Percentiles rank a stretch among this genome's conserved stretches.
Conservation (phyloP, 1,140 invertebrate genomes). For the Catajapyx aquilonaris region DNA sequence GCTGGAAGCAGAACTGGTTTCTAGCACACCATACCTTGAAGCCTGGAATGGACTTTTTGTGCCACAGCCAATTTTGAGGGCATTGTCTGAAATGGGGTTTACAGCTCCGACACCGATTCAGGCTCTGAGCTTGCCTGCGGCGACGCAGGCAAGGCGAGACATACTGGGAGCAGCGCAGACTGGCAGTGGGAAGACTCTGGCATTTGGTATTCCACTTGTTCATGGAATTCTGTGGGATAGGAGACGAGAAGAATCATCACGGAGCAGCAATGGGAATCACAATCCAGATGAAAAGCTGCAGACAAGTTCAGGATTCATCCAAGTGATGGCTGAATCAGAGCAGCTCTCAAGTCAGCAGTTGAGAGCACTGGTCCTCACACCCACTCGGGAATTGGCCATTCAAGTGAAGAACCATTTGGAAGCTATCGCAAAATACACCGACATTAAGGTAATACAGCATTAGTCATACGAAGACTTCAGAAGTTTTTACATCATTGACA, state of each 20-base stretch:
- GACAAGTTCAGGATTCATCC: constrained; percentile 31
- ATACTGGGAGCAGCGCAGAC: constrained; percentile 92
- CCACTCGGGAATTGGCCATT: constrained; percentile 85
- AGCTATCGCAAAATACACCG: constrained; percentile 58
- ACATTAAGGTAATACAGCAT: constrained; percentile 28
- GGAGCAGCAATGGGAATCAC: constrained; percentile 11
- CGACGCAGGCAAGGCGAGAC: constrained; percentile 65
- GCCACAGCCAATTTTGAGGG: constrained; percentile 43
- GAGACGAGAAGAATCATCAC: constrained; percentile 15
- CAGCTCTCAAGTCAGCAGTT: constrained; percentile 17
- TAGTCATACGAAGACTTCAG: too few species aligned
- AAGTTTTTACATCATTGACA: too few species aligned
- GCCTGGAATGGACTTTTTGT: constrained; percentile 50
- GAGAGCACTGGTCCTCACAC: constrained; percentile 72
- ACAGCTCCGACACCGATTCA: constrained; percentile 63
- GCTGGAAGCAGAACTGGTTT: too few species aligned
- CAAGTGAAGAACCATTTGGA: constrained; percentile 76
- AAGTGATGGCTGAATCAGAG: constrained; percentile 23
- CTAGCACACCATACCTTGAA: too few species aligned
- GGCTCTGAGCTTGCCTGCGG: constrained; percentile 49
- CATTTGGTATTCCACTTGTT: constrained; percentile 86
- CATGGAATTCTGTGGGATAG: constrained; percentile 56
- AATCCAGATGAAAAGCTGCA: constrained; percentile 16
- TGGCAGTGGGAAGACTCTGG: constrained; percentile 92
- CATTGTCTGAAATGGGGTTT: constrained; percentile 54